Conservation (phyloP, 2,888 invertebrate genomes). For the Steinernema carpocapsae region DNA sequence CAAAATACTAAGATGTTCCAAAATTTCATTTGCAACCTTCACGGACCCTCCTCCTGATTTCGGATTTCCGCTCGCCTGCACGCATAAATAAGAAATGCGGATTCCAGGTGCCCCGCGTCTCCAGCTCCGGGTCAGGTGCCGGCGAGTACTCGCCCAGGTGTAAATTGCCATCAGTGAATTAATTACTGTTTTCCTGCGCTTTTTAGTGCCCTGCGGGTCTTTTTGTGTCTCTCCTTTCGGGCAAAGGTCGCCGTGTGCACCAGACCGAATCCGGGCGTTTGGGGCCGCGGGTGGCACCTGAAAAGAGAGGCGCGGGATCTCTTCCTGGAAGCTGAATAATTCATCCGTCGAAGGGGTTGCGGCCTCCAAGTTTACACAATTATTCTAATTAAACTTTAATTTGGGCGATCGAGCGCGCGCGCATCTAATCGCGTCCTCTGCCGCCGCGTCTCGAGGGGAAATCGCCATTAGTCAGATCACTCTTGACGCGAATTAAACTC, state of each 20-base stretch:
- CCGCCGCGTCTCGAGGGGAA: conserved; percentile 23
- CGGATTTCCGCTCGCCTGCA: too few species aligned
- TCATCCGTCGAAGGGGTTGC: background rate
- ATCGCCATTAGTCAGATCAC: conserved; percentile 33
- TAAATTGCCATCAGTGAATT: background rate
- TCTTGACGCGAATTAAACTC: conserved; percentile 17
- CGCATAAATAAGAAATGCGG: too few species aligned
- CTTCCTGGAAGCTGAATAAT: conserved; percentile 21
- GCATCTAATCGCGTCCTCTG: conserved; percentile 12
- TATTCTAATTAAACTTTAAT: conserved; percentile 32
- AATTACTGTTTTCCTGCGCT: conserved; percentile 1
- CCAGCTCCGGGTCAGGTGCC: too few species aligned
- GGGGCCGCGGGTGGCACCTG: conserved; percentile 10
- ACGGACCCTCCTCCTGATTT: too few species aligned
- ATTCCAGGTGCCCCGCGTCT: too few species aligned
- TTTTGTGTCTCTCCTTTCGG: background rate
- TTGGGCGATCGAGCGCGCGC: conserved; percentile 27
- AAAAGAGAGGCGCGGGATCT: background rate
- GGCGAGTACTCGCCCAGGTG: background rate
- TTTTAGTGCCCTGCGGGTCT: background rate
- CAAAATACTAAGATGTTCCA: too few species aligned
- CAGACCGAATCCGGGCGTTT: background rate
- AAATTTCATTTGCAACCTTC: too few species aligned
- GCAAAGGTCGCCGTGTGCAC: background rate
- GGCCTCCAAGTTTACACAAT: conserved; percentile 24